These are phyloP conservation scores for Pelmatolapia mariae DNA, from an alignment of 2,113 vertebrate species.

Conservation along the genomic window DNA sequence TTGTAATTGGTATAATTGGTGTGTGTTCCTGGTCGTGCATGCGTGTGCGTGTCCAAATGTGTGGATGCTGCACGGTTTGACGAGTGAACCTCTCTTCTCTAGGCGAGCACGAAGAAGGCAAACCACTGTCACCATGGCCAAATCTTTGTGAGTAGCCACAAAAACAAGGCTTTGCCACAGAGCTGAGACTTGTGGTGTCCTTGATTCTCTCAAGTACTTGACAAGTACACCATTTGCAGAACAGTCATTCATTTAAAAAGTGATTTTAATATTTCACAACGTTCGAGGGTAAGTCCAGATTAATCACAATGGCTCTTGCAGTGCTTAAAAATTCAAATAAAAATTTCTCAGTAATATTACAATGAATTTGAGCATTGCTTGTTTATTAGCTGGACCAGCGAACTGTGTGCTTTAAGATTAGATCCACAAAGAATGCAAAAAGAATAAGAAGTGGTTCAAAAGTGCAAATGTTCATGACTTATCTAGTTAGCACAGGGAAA, in stretches of 20 bases:
- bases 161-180: neutral
- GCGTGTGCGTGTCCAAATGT: neutral
- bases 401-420: neutral
- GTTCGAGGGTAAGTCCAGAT: neutral
- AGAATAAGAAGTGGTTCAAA: neutral
- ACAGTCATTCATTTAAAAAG: neutral
- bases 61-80: neutral
- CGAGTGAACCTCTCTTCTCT: slow-evolving; percentile 10
- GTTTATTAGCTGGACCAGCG: neutral
- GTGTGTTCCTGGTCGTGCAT: slow-evolving; percentile 5
- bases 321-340: neutral
- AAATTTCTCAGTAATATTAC: neutral
- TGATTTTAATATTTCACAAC: neutral
- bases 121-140: neutral
- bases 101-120: neutral
- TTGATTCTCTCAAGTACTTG: neutral
- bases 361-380: neutral
- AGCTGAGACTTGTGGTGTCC: neutral
- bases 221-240: neutral
- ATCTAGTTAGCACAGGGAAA: neutral
- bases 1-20: slow-evolving; percentile 53
- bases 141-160: neutral
- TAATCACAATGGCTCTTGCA: neutral
- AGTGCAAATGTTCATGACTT: neutral
- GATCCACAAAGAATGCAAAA: neutral